Conservation (phyloP, 1,140 invertebrate species). For the Batillaria attramentaria region DNA sequence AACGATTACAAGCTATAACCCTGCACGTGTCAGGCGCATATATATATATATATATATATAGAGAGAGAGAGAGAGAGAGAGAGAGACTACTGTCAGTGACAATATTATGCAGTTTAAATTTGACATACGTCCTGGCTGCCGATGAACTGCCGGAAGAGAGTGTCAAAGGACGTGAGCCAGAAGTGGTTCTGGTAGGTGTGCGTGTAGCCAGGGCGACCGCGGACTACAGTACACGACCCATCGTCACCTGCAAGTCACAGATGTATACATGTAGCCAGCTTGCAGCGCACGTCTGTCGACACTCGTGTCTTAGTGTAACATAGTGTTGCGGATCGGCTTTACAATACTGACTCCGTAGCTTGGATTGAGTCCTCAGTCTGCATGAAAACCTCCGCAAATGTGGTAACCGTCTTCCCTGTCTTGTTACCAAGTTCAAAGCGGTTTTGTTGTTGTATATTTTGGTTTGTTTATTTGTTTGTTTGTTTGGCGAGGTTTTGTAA, state of each 20-base stretch:
- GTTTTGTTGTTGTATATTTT: no score
- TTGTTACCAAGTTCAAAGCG: no score
- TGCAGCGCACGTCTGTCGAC: not conserved
- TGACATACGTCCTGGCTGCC: not conserved
- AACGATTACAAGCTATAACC: no score
- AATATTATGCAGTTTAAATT: not conserved
- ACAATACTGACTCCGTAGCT: not conserved
- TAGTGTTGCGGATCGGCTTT: not conserved
- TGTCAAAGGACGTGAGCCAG: slow-evolving; percentile 16
- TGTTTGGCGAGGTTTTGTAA: no score
- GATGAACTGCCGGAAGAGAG: not conserved
- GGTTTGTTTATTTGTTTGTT: no score
- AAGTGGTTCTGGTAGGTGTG: slow-evolving; percentile 3
- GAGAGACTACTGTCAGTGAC: not conserved
- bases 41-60: not conserved
- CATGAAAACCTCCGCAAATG: no score
- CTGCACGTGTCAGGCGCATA: not conserved
- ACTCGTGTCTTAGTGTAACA: not conserved
- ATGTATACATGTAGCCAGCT: not conserved
- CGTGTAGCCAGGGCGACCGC: not conserved
- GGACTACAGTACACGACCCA: not conserved
- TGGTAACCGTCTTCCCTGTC: no score
- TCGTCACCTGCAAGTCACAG: not conserved
- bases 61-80: not conserved
- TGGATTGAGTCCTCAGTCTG: no score